Percentiles rank a stretch among this genome's conserved stretches.
Conservation (phyloP, 1,140 invertebrate genomes). For the Rhagoletis zephyria region DNA sequence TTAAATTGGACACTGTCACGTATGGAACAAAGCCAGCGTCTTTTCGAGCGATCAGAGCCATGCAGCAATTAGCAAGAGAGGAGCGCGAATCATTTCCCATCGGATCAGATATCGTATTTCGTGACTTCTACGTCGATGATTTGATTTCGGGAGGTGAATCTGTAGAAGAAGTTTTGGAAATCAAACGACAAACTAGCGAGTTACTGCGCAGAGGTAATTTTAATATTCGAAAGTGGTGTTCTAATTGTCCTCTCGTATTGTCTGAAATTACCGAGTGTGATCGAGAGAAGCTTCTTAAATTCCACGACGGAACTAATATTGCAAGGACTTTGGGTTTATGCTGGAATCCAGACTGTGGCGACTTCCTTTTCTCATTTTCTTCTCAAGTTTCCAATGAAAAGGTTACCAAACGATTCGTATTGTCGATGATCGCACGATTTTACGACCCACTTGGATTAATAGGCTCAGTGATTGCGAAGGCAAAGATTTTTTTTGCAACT, state of each 20-base stretch:
- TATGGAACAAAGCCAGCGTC: conserved; percentile 56
- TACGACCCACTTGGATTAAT: too few species aligned
- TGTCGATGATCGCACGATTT: conserved; percentile 58
- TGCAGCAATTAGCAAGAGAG: conserved; percentile 67
- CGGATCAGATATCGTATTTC: conserved; percentile 42
- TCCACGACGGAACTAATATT: neutral
- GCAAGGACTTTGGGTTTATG: conserved; percentile 23
- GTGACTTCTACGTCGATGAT: conserved; percentile 72
- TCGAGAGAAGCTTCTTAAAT: too few species aligned
- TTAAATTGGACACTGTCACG: too few species aligned
- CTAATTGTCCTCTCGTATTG: too few species aligned
- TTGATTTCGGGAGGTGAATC: neutral
- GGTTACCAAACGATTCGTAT: conserved; percentile 61
- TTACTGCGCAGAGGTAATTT: conserved; percentile 68
- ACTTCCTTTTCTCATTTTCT: neutral
- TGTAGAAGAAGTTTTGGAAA: conserved; percentile 55
- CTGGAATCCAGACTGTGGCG: conserved; percentile 13
- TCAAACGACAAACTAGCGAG: conserved; percentile 53
- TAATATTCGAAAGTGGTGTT: neutral
- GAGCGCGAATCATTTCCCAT: conserved; percentile 59
- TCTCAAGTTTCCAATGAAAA: neutral
- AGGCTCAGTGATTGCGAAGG: conserved; percentile 60
- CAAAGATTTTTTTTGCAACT: conserved; percentile 62
- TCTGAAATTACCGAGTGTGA: too few species aligned
- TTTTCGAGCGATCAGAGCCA: conserved; percentile 61